phyloP scores from a whole-genome alignment of 1,140 invertebrate species.

The Nixonia krombeini region DNA sequence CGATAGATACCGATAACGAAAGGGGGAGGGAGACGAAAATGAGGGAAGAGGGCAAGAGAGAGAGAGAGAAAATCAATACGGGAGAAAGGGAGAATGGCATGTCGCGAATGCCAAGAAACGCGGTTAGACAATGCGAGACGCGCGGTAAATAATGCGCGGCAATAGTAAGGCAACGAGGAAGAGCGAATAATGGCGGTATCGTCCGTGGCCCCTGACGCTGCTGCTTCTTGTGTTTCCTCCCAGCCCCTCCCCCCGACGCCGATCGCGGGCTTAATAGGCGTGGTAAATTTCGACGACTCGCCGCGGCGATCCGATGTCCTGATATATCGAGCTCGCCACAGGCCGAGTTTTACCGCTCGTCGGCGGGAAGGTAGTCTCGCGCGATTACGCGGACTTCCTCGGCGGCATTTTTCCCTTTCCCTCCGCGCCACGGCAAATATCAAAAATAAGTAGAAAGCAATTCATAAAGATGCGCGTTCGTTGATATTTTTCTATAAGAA shows the following conservation, averaged over 20 bases:
- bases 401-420: no score
- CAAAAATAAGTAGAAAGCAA: no score
- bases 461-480: no score
- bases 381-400: no score
- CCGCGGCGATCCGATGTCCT: slow-evolving; percentile 29
- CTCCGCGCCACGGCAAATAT: no score
- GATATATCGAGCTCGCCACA: slow-evolving; percentile 25
- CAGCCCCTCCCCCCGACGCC: background rate
- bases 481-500: no score
- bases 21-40: no score
- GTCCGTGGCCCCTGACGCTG: slow-evolving; percentile 1
- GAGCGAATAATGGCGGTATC: slow-evolving; percentile 7
- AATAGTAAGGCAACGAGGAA: slow-evolving; percentile 6
- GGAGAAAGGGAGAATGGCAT: background rate
- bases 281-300: slow-evolving; percentile 45
- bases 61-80: background rate
- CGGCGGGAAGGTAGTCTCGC: no score
- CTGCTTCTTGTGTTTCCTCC: background rate
- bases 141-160: slow-evolving; percentile 23
- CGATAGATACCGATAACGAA: no score
- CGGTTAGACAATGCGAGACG: slow-evolving; percentile 10
- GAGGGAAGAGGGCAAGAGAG: background rate
- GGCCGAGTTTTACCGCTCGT: slow-evolving; percentile 15
- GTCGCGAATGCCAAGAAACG: background rate
- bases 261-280: slow-evolving; percentile 30